Percentiles rank a stretch among this genome's conserved stretches.
phyloP scores from a whole-genome alignment of 2,888 invertebrate species.

The Melanotus villosus region DNA sequence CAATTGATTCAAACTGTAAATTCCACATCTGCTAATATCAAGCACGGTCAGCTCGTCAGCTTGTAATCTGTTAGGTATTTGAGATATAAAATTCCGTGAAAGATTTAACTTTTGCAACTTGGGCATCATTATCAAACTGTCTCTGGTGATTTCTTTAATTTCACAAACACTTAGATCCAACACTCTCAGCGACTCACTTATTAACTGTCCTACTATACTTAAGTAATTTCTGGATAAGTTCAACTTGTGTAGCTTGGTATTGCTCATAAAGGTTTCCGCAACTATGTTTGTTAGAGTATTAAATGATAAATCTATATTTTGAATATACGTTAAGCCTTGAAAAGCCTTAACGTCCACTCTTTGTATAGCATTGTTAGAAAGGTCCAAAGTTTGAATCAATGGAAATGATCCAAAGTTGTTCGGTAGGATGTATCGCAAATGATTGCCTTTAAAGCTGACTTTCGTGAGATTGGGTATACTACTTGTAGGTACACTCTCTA shows the following conservation, averaged over 20 bases:
- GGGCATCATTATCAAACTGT: conserved; percentile 73
- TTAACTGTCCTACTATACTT: conserved; percentile 72
- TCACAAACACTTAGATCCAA: conserved; percentile 79
- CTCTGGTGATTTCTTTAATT: conserved; percentile 72
- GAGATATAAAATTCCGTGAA: conserved; percentile 76
- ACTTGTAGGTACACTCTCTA: conserved; percentile 73
- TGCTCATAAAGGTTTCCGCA: conserved; percentile 73
- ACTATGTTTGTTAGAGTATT: conserved; percentile 77
- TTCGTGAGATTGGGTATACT: conserved; percentile 75
- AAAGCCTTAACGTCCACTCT: conserved; percentile 75
- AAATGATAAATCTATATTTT: conserved; percentile 78
- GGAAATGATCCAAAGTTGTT: conserved; percentile 76
- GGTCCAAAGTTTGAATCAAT: conserved; percentile 74
- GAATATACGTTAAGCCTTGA: conserved; percentile 71
- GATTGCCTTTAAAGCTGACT: conserved; percentile 75
- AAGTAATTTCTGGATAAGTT: conserved; percentile 79
- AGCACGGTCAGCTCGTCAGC: conserved; percentile 75
- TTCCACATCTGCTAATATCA: conserved; percentile 74
- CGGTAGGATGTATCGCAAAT: conserved; percentile 73
- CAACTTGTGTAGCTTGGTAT: conserved; percentile 73
- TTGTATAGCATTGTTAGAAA: conserved; percentile 78
- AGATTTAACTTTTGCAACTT: conserved; percentile 75
- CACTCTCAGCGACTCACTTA: conserved; percentile 72
- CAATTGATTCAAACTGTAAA: conserved; percentile 74
- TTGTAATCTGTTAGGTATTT: conserved; percentile 74